Base-by-base conservation (phyloP, 2,797 vertebrate species). In the Ctenopoma multispine region DNA sequence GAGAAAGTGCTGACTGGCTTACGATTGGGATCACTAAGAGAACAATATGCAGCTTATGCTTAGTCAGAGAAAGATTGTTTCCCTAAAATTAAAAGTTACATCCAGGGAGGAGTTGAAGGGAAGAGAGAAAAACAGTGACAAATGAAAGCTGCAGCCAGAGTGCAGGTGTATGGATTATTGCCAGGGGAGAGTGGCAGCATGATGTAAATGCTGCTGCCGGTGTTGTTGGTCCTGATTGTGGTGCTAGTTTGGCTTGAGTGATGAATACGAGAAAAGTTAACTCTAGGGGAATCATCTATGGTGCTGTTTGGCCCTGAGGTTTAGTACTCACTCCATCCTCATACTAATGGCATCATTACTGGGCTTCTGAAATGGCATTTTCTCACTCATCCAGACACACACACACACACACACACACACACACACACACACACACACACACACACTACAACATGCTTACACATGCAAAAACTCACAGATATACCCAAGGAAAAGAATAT, bases 1-100 rank as follows among this genome's bases (percentile, higher is more conserved):
- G 20, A 29, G 58, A 86, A 91, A 88, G 64, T 85, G 89, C 89
- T 91, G 90, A 92, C 85, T 74, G 66, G 58, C 47, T 84, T 61
- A 77, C 27, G 63, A 87, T 73, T 31, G 72, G 81, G 77, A 89
- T 89, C 79, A 81, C 79, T 84, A 63, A 68, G 60, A 89, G 78
- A 87, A 84, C 79, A 89, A 88, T 77, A 64, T 72, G 27, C 69
- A 59, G 31, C 84, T 87, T 81, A 43, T 88, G 80, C 89, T 89
- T 87, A 86, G 86, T 91, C 82, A 91, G 88, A 91, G 72, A 48
- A 72, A 84, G 66, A 53, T 51, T 48, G 59, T 77, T 87, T 83
- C 69, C 59, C 63, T 75, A 69, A 79, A 89, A 89, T 89, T 79
- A 77, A 80, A 83, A 87, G 62, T 83, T 62, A 47, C 57, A 85